These are phyloP conservation scores for Tragelaphus buxtoni DNA, from an alignment of 2,113 vertebrate species.

Conservation along the genomic window DNA sequence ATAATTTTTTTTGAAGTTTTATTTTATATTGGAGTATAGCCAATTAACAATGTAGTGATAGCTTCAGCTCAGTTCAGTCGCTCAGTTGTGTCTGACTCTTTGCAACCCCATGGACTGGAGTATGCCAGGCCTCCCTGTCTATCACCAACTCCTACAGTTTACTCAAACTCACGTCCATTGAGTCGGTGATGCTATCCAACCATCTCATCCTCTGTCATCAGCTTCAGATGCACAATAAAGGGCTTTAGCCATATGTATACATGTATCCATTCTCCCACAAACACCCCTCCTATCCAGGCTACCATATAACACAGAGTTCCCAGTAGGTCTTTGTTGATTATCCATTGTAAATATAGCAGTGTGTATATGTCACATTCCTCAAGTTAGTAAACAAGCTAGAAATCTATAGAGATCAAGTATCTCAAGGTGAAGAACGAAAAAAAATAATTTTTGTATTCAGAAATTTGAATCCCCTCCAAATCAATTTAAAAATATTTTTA, in stretches of 20 bases:
- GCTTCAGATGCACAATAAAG: background rate
- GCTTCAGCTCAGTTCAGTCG: background rate
- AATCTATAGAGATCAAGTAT: background rate
- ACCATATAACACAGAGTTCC: background rate
- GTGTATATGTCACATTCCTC: background rate
- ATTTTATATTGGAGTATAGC: background rate
- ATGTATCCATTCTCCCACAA: background rate
- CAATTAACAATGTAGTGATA: background rate
- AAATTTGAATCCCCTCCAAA: background rate
- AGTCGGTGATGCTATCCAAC: background rate
- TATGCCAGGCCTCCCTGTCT: background rate
- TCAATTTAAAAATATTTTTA: background rate
- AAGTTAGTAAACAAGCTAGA: background rate
- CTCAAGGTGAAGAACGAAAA: background rate
- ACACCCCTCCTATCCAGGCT: background rate
- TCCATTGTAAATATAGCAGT: background rate
- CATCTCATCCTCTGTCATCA: background rate
- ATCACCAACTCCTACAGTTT: background rate
- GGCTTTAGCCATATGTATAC: background rate
- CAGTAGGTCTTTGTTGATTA: background rate
- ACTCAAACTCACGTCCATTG: background rate
- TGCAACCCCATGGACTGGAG: background rate
- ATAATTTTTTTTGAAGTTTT: background rate
- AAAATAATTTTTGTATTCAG: background rate
- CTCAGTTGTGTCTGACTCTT: background rate